Evolutionary conservation across 1,140 invertebrate genomes (phyloP), one percentile per base, ranked within the genome.

Genomic region (Oppia nitens): DNA sequence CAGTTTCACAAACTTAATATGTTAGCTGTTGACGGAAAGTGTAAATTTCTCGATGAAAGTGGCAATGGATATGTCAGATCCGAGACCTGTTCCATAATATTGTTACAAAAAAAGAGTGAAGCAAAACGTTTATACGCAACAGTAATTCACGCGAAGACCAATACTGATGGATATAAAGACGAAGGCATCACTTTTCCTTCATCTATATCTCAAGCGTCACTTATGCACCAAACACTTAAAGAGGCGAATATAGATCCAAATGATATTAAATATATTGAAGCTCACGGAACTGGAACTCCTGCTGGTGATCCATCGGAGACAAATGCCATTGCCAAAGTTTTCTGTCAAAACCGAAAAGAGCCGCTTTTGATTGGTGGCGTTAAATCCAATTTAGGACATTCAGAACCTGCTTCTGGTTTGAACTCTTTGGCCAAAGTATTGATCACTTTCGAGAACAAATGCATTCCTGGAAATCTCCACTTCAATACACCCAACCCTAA

Each of bases 331-430:
- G 83, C 83, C 0, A 83, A 91, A 54, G 77, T 94, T 25, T 95
- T 98, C 72, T 96, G 91, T 24, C 47, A 55, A 25, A n/a, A 45
- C 58, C 78, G 93, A 9, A 76, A 78, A 14, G 73, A 71, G 0
- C 88, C 92, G 1, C 73, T 98, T 21, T 69, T 94, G 1, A 82
- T 98, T 67, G 94, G 94, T 2, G 95, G 92, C 0, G 85, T 95
- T 0, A 98, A 98, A 70, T 92, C 88, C 1, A 98, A 97, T 72
- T 94, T 97, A 87, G 94, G 94, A 0, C 94, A 98, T 67, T 82
- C 91, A 3, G 93, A 98, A 72, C 84, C 91, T 3, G 88, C 90
- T 0, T 95, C 91, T 27, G 64, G 88, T 40, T 69, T 94, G 0
- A 89, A 87, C 68, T 85, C 88, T 0, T 74, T 96, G 51, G 85